Percentiles rank a stretch among this genome's conserved stretches.
phyloP scores from a whole-genome alignment of 2,888 invertebrate species.

The Torymus aiolomorphi region DNA sequence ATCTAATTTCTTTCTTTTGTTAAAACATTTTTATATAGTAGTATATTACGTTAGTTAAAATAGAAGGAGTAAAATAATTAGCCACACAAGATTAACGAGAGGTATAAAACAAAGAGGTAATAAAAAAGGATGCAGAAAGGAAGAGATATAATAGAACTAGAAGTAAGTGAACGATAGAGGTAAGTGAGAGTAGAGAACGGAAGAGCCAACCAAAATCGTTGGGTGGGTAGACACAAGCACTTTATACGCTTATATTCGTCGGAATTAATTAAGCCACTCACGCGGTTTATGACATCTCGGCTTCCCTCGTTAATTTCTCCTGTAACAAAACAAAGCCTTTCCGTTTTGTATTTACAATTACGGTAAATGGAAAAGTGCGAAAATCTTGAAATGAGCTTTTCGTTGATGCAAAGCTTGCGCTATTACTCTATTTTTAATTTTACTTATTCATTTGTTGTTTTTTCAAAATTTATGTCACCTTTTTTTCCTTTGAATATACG shows the following conservation, averaged over 20 bases:
- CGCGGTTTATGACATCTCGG: constrained; percentile 62
- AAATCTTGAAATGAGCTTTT: background rate
- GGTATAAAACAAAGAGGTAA: background rate
- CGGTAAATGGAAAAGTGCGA: background rate
- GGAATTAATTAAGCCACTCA: constrained; percentile 58
- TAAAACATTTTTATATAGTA: too few species aligned
- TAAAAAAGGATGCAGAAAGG: background rate
- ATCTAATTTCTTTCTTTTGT: too few species aligned
- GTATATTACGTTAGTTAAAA: too few species aligned
- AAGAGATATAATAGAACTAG: background rate
- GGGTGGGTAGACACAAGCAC: constrained; percentile 59
- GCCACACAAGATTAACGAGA: too few species aligned
- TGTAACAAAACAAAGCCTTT: constrained; percentile 38
- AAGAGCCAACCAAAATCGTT: constrained; percentile 29
- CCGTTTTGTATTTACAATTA: background rate
- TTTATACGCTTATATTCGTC: constrained; percentile 58
- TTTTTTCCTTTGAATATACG: too few species aligned
- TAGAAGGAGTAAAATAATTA: too few species aligned
- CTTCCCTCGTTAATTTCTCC: constrained; percentile 64
- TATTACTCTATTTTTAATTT: too few species aligned
- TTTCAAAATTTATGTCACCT: too few species aligned
- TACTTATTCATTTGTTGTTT: too few species aligned
- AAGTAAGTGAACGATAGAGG: background rate
- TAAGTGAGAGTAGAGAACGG: background rate
- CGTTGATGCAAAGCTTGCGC: too few species aligned